A percentile compares a stretch with the other conserved stretches of the same genome.
phyloP scores from a whole-genome alignment of 2,113 vertebrate species.

The Orientallactaga bullata region DNA sequence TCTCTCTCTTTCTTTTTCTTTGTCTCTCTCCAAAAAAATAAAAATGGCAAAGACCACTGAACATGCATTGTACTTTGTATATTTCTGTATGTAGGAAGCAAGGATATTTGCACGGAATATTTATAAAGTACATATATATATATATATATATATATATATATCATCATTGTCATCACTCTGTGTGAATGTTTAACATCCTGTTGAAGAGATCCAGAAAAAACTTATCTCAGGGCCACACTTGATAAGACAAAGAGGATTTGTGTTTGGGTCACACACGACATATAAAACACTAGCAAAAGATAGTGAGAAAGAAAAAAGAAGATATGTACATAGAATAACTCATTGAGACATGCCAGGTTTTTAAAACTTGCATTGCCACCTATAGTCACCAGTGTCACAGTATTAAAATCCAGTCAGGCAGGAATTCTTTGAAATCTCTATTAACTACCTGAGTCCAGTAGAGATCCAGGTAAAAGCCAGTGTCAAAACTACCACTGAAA shows the following conservation, averaged over 20 bases:
- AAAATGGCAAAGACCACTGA: background rate
- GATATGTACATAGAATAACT: slow-evolving; percentile 72
- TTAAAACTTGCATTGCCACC: slow-evolving; percentile 80
- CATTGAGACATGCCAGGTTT: slow-evolving; percentile 74
- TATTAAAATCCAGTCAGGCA: slow-evolving; percentile 79
- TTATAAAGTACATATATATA: slow-evolving; percentile 2
- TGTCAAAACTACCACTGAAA: slow-evolving; percentile 75
- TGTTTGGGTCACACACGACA: too few species aligned
- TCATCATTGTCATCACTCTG: too few species aligned
- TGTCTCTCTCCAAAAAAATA: too few species aligned
- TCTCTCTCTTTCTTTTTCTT: too few species aligned
- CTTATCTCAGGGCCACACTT: too few species aligned
- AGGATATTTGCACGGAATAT: background rate
- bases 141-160: too few species aligned
- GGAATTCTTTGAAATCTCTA: slow-evolving; percentile 49
- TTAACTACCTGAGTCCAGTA: slow-evolving; percentile 46
- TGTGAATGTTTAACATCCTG: too few species aligned
- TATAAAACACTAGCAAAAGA: too few species aligned
- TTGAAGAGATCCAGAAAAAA: too few species aligned
- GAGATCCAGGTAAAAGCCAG: slow-evolving; percentile 65
- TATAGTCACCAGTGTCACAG: slow-evolving; percentile 83
- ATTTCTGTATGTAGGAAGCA: background rate
- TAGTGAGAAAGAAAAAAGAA: too few species aligned
- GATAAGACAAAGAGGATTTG: too few species aligned
- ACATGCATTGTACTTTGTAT: background rate